Evolutionary conservation across 2,888 invertebrate species (phyloP), one percentile per base, ranked within the genome.

Genomic region (Euplexia lucipara): DNA sequence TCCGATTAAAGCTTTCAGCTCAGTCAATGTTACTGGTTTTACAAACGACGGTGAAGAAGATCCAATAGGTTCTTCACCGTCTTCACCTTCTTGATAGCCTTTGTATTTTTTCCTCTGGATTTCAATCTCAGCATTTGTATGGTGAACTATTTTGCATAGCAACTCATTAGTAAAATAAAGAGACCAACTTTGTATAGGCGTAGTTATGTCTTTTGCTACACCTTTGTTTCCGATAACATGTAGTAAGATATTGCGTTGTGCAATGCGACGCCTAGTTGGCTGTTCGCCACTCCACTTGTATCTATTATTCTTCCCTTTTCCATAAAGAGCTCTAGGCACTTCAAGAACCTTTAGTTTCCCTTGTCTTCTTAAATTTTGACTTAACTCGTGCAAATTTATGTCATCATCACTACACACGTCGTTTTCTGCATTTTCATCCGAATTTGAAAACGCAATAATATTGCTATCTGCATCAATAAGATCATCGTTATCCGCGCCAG

Each of bases 271-370:
- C 18, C 41, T 41, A 6, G 18, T 18, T 41, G 41, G 41, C 9
- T 41, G 16, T 41, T 41, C 18, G 16, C 41, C 41, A 18, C 41
- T 41, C 41, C 41, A 41, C 9, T 14, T 39, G 39, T 39, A 30
- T 39, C 52, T 52, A 16, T 41, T 41, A 26, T 30, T 41, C 18
- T 41, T 41, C 18, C 41, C 41, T 41, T 41, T 41, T 53, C 10
- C 39, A 34, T 14, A 41, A 62, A 16, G 48, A 49, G 16, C 22
- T 49, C 1, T 58, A 52, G n/a, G 54, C 39, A 30, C 63, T 60
- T 20, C 49, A 54, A 41, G 18, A 41, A 41, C 41, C 18, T 16
- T 41, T 41, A 41, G 41, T 18, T 41, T 41, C 6, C 18, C 18
- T 9, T 41, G 16, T 41, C 18, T 41, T 41, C 41, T 41, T 8